Conservation (phyloP, 2,113 vertebrate genomes). For the Microcebus jonahi region DNA sequence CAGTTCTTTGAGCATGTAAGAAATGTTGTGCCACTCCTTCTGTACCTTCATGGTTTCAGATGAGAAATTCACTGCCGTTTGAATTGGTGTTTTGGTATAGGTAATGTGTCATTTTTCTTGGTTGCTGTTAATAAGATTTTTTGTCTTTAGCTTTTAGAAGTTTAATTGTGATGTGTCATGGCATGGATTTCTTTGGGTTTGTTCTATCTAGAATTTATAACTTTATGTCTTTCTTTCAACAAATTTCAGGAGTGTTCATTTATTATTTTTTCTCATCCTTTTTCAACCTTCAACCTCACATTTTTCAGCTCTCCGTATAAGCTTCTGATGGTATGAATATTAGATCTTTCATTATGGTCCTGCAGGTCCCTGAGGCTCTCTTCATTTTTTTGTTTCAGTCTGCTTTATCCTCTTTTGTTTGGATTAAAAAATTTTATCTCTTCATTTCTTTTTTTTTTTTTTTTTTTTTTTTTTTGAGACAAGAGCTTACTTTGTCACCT, state of each 20-base stretch:
- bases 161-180: background rate
- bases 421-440: background rate
- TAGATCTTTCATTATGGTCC: background rate
- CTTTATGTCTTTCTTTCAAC: background rate
- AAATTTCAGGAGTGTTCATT: background rate
- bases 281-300: background rate
- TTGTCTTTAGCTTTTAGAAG: background rate
- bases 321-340: background rate
- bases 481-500: no score
- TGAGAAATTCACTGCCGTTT: background rate
- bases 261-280: background rate
- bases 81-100: background rate
- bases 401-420: background rate
- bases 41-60: background rate
- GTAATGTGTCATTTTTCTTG: background rate
- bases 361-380: background rate
- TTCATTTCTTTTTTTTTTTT: no score
- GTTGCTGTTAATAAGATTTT: background rate
- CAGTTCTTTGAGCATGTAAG: background rate
- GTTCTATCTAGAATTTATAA: background rate
- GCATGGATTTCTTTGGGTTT: background rate
- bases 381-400: background rate
- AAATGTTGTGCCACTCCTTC: background rate
- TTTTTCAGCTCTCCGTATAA: background rate
- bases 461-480: no score